phyloP scores from a whole-genome alignment of 2,888 invertebrate species.

The Euplagia quadripunctaria region DNA sequence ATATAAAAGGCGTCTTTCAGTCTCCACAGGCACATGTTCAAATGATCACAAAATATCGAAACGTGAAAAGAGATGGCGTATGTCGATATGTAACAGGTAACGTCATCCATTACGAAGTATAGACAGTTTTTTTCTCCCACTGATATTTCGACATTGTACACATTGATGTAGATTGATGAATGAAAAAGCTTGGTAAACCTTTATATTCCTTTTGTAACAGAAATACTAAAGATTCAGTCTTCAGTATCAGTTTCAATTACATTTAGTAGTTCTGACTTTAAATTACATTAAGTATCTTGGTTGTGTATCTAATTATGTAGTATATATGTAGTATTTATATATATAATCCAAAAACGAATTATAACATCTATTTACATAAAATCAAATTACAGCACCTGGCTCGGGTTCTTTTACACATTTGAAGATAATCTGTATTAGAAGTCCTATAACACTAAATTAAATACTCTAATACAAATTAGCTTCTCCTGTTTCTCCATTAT shows the following conservation, averaged over 20 bases:
- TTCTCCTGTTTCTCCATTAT: too few species aligned
- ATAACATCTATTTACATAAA: too few species aligned
- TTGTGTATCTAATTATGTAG: not conserved
- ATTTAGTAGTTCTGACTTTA: constrained; percentile 2
- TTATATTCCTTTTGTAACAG: constrained; percentile 16
- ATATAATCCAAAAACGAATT: too few species aligned
- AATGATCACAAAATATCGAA: constrained; percentile 4
- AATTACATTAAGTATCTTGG: not conserved
- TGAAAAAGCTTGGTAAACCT: constrained; percentile 12
- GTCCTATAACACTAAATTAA: too few species aligned
- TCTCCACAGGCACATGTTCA: not conserved
- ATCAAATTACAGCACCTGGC: too few species aligned
- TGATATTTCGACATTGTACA: constrained; percentile 12
- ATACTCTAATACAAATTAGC: too few species aligned
- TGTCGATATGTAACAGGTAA: constrained; percentile 30
- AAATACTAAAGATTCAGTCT: too few species aligned
- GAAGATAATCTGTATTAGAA: too few species aligned
- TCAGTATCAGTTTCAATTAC: constrained; percentile 5
- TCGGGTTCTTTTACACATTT: too few species aligned
- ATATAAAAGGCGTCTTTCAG: not conserved
- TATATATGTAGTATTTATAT: too few species aligned
- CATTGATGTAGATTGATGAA: constrained; percentile 36
- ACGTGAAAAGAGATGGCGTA: constrained; percentile 12
- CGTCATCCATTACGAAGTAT: constrained; percentile 26
- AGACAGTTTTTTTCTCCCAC: constrained; percentile 22